phyloP scores from a whole-genome alignment of 1,140 invertebrate genomes.

The Zaprionus tsacasi region DNA sequence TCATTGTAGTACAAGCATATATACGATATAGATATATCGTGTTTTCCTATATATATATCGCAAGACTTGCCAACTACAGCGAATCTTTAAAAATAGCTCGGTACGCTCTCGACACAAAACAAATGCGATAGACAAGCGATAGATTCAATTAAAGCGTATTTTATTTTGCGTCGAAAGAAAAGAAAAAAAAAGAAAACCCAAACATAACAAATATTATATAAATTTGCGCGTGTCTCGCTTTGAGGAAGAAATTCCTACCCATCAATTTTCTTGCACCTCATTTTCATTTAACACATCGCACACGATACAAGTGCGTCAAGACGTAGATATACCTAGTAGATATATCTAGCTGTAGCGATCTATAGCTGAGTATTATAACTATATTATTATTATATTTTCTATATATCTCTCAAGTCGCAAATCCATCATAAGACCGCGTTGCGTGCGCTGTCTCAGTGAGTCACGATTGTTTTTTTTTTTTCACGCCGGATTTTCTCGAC shows the following conservation, averaged over 20 bases:
- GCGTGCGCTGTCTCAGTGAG: conserved; percentile 64
- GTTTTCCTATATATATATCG: conserved; percentile 25
- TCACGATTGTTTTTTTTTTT: conserved; percentile 60
- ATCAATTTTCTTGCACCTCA: conserved; percentile 60
- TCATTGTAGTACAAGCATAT: conserved; percentile 52
- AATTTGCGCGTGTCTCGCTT: conserved; percentile 28
- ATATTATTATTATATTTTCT: conserved; percentile 27
- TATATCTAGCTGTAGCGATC: conserved; percentile 16
- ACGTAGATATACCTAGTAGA: neutral
- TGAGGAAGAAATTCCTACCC: conserved; percentile 23
- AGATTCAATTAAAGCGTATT: conserved; percentile 80
- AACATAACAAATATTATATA: conserved; percentile 64
- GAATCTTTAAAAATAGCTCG: conserved; percentile 67
- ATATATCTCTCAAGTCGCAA: conserved; percentile 20
- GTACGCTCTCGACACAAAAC: conserved; percentile 59
- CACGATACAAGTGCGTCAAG: neutral
- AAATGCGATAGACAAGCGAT: conserved; percentile 31
- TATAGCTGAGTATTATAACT: conserved; percentile 36
- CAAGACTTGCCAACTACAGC: conserved; percentile 61
- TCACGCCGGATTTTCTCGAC: conserved; percentile 53
- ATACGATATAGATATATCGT: neutral
- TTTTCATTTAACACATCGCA: conserved; percentile 55
- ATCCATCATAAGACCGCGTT: conserved; percentile 38
- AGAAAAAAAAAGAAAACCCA: conserved; percentile 46
- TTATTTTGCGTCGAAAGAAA: conserved; percentile 64